These are phyloP conservation scores for Felis catus DNA, from an alignment of 2,113 vertebrate genomes.

Conservation along the genomic window F.catus_Fca126_mat1.0 CM031412.1:188644001-188644500, in stretches of 20 bases:
- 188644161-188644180: slow-evolving; percentile 74
- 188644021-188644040: neutral
- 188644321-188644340: no score
- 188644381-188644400: neutral
- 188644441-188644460: neutral
- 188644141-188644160: slow-evolving; percentile 15
- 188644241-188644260: slow-evolving; percentile 11
- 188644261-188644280: slow-evolving; percentile 69
- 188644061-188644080: neutral
- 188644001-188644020: neutral
- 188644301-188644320: no score
- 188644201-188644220: slow-evolving; percentile 67
- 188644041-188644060: neutral
- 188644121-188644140: neutral
- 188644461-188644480: neutral
- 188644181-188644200: slow-evolving; percentile 70
- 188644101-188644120: neutral
- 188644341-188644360: neutral
- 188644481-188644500: neutral
- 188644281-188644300: neutral
- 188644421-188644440: neutral
- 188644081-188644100: neutral
- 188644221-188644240: slow-evolving; percentile 71
- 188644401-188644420: neutral
- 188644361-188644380: neutral